A percentile compares a stretch with the other conserved stretches of the same genome.
Conservation (phyloP, 2,113 vertebrate species). For the Carassius auratus region DNA sequence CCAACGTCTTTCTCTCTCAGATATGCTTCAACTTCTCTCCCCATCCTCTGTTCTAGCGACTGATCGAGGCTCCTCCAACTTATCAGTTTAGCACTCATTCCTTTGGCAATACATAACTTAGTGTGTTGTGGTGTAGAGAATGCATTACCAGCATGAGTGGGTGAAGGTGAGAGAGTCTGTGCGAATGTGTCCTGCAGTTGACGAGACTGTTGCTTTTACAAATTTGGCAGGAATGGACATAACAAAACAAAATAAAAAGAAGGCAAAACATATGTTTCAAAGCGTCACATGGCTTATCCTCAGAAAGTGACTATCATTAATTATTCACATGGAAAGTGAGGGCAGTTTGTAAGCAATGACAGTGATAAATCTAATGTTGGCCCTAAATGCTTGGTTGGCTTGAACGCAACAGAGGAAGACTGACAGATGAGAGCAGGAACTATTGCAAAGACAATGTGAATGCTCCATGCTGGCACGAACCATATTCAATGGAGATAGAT, state of each 20-base stretch:
- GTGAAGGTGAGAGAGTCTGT: conserved; percentile 58
- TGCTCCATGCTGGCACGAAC: conserved; percentile 58
- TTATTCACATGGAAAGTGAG: conserved; percentile 53
- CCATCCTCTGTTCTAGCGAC: background rate
- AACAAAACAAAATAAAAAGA: conserved; percentile 68
- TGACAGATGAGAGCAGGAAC: conserved; percentile 69
- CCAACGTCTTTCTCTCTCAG: background rate
- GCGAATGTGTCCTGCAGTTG: conserved; percentile 62
- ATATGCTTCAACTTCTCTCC: background rate
- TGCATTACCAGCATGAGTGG: conserved; percentile 64
- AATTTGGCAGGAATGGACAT: conserved; percentile 60
- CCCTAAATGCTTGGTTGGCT: conserved; percentile 69
- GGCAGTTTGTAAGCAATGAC: conserved; percentile 59
- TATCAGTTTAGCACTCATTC: conserved; percentile 60
- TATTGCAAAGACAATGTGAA: conserved; percentile 65
- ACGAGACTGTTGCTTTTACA: conserved; percentile 62
- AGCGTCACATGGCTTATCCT: conserved; percentile 80
- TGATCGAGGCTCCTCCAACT: conserved; percentile 25
- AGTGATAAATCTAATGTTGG: conserved; percentile 69
- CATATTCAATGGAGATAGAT: conserved; percentile 60
- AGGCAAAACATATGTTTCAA: conserved; percentile 75
- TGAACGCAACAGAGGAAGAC: conserved; percentile 81
- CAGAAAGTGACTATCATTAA: conserved; percentile 69
- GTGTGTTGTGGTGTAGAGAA: conserved; percentile 59
- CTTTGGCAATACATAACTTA: conserved; percentile 73